Evolutionary conservation across 2,797 vertebrate genomes (phyloP), one percentile per base, ranked within the genome.

Genomic region (Onychomys arenicola): DNA sequence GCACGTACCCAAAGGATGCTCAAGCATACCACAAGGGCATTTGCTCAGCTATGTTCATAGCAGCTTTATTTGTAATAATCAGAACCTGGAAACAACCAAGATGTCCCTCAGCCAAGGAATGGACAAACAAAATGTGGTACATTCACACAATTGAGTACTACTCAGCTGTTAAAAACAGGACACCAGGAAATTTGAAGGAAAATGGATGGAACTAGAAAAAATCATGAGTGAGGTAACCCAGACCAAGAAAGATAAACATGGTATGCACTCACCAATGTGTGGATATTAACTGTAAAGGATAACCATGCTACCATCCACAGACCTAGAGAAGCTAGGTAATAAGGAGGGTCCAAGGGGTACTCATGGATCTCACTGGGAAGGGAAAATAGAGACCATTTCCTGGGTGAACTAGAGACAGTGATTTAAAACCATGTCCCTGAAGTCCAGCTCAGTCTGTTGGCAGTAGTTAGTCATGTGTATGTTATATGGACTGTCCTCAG

Each of bases 401-500:
- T 73, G 69, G 19, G n/a, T 73, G 19, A 34, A 10, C 17, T 40
- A 69, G 19, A 40, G 19, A 73, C 59, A 46, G 27, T 11, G 3
- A 69, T 69, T 37, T 52, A n/a, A 52, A 69, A 43, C 65, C 5
- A n/a, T n/a, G 43, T 37, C 13, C 46, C 52, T 2, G 13, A 27
- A 14, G 73, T 25, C 75, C 43, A 43, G 3, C 13, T 65, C 46
- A 46, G 78, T 76, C 73, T 46, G 23, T 57, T 19, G 73, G 10
- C 0, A 1, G n/a, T 57, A 2, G 12, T 49, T 65, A 27, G 67
- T 93, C 10, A 10, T 19, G 82, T 13, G 10, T 0, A 1, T 19
- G 5, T 12, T 14, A 8, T 0, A 2, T 4, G 4, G 55, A 34
- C 19, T 63, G 76, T 34, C 52, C 29, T 29, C 21, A 17, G 13